Percentiles rank a stretch among this genome's conserved stretches.
These are phyloP conservation scores for Hemaris fuciformis DNA, from an alignment of 2,888 invertebrate genomes.

Conservation along the genomic window DNA sequence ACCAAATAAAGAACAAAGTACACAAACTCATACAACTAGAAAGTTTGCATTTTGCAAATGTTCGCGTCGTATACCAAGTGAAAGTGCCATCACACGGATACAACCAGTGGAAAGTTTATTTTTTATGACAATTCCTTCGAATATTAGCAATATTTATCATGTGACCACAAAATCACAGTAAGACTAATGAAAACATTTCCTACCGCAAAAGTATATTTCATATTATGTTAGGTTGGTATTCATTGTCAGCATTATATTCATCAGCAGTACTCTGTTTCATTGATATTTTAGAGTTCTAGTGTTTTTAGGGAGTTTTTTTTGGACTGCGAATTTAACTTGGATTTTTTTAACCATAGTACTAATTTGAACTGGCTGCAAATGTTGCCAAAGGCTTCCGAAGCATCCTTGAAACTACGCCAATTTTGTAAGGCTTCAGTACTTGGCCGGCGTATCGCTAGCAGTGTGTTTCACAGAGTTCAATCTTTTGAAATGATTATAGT, in stretches of 20 bases:
- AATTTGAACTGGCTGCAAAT: background rate
- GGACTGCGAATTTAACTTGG: too few relatives aligned
- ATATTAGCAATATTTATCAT: background rate
- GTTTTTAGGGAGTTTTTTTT: too few relatives aligned
- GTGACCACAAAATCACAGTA: background rate
- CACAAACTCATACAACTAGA: conserved; percentile 24
- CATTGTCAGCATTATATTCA: too few relatives aligned
- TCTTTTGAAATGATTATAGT: background rate
- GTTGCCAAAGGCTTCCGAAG: background rate
- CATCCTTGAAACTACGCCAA: background rate
- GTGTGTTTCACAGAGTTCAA: background rate
- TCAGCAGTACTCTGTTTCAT: too few relatives aligned
- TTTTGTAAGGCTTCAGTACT: background rate
- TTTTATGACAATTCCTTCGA: conserved; percentile 4
- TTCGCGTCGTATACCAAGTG: conserved; percentile 22
- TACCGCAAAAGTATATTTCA: too few relatives aligned
- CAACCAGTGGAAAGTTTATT: conserved; percentile 9
- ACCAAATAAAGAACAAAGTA: background rate
- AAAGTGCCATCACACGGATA: conserved; percentile 27
- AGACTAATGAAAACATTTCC: background rate
- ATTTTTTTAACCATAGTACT: background rate
- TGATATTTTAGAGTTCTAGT: too few relatives aligned
- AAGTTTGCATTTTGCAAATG: conserved; percentile 26
- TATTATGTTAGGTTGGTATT: too few relatives aligned
- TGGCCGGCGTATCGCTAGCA: background rate